A percentile compares a stretch with the other conserved stretches of the same genome.
phyloP scores from a whole-genome alignment of 2,113 vertebrate species.

The Poecile atricapillus region DNA sequence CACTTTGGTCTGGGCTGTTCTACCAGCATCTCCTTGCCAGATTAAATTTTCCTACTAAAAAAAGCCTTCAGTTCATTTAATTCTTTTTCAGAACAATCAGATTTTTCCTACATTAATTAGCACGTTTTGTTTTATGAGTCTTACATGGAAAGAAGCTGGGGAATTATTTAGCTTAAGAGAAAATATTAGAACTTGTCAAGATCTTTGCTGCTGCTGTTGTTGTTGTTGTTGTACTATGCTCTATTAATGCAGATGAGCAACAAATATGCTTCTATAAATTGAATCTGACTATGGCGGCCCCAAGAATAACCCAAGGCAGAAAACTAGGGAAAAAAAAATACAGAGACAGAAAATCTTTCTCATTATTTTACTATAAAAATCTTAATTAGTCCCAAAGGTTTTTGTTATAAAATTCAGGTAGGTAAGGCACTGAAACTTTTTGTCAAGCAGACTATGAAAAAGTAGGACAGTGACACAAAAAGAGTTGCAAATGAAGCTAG shows the following conservation, averaged over 20 bases:
- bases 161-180: slow-evolving; percentile 63
- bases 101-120: slow-evolving; percentile 50
- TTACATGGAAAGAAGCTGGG: background rate
- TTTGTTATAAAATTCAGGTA: slow-evolving; percentile 66
- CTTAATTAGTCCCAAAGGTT: slow-evolving; percentile 80
- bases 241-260: slow-evolving; percentile 65
- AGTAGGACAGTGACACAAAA: slow-evolving; percentile 60
- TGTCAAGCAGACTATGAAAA: slow-evolving; percentile 61
- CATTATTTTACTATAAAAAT: slow-evolving; percentile 72
- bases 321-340: slow-evolving; percentile 3
- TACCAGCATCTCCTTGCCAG: background rate
- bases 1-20: background rate
- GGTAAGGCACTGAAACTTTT: slow-evolving; percentile 58
- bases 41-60: slow-evolving; percentile 14
- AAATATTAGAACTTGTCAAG: slow-evolving; percentile 62
- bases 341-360: slow-evolving; percentile 58
- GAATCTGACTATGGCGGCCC: slow-evolving; percentile 49
- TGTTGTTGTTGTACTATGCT: slow-evolving; percentile 15
- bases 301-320: slow-evolving; percentile 67
- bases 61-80: background rate
- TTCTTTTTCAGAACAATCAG: background rate
- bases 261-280: slow-evolving; percentile 65
- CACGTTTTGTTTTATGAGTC: slow-evolving; percentile 23
- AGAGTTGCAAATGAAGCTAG: slow-evolving; percentile 50
- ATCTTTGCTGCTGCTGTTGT: slow-evolving; percentile 27